These are phyloP conservation scores for Drymonia ruficornis DNA, from an alignment of 2,888 invertebrate species.

Conservation along the genomic window DNA sequence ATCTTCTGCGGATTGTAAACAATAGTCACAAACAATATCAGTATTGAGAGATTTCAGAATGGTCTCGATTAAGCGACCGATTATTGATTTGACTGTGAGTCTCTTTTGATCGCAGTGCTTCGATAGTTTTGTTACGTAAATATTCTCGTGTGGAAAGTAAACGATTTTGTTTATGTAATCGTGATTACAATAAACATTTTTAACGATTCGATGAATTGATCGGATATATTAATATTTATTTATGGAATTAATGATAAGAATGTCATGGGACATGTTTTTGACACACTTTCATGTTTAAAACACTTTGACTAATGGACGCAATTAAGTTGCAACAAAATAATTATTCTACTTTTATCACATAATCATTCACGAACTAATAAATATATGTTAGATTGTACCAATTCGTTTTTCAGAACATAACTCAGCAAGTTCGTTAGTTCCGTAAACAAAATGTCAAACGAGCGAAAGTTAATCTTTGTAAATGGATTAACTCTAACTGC, in stretches of 20 bases:
- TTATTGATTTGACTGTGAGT: conserved; percentile 31
- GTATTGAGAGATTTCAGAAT: conserved; percentile 53
- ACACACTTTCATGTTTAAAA: background rate
- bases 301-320: background rate
- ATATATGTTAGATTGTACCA: background rate
- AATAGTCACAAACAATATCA: conserved; percentile 56
- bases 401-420: background rate
- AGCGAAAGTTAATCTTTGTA: conserved; percentile 36
- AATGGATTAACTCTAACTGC: conserved; percentile 47
- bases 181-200: conserved; percentile 21
- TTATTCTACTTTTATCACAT: background rate
- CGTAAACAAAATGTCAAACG: conserved; percentile 20
- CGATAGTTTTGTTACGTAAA: conserved; percentile 38
- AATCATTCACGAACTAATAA: background rate
- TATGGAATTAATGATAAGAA: background rate
- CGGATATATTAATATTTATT: background rate
- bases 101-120: conserved; percentile 24
- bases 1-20: conserved; percentile 49
- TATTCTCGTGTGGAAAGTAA: conserved; percentile 20
- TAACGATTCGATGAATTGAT: conserved; percentile 3
- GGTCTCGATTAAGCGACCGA: conserved; percentile 32
- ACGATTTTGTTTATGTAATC: conserved; percentile 31
- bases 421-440: conserved; percentile 18
- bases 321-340: background rate
- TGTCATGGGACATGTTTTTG: background rate